phyloP scores from a whole-genome alignment of 1,140 invertebrate genomes.

The Rhopalosiphum padi region DNA sequence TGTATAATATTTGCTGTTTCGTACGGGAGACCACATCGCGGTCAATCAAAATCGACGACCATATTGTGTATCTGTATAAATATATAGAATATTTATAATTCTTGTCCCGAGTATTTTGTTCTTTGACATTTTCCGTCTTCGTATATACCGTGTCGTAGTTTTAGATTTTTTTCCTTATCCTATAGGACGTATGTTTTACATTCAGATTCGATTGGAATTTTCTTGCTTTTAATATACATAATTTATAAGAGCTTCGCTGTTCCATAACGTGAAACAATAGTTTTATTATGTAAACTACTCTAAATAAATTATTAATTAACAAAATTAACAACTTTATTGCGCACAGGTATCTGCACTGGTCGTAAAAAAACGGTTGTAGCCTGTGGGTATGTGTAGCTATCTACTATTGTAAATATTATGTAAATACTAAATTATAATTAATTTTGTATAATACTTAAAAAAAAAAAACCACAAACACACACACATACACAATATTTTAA shows the following conservation, averaged over 20 bases:
- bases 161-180: not conserved
- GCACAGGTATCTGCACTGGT: not conserved
- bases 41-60: not conserved
- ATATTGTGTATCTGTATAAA: not conserved
- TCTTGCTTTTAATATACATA: no score
- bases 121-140: not conserved
- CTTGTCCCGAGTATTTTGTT: not conserved
- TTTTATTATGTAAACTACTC: slow-evolving; percentile 23
- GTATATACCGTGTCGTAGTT: not conserved
- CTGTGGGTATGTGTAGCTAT: not conserved
- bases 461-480: not conserved
- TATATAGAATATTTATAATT: not conserved
- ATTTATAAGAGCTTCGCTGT: not conserved
- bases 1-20: not conserved
- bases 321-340: slow-evolving; percentile 28
- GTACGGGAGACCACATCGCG: not conserved
- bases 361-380: slow-evolving; percentile 3
- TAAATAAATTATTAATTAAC: slow-evolving; percentile 41
- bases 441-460: not conserved
- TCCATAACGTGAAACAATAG: not conserved
- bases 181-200: not conserved
- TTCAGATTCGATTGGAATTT: not conserved
- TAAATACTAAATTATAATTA: slow-evolving; percentile 21
- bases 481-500: not conserved
- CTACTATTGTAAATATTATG: slow-evolving; percentile 40